These are phyloP conservation scores for Lucifuga dentata DNA, from an alignment of 2,113 vertebrate genomes.

Conservation along the genomic window DNA sequence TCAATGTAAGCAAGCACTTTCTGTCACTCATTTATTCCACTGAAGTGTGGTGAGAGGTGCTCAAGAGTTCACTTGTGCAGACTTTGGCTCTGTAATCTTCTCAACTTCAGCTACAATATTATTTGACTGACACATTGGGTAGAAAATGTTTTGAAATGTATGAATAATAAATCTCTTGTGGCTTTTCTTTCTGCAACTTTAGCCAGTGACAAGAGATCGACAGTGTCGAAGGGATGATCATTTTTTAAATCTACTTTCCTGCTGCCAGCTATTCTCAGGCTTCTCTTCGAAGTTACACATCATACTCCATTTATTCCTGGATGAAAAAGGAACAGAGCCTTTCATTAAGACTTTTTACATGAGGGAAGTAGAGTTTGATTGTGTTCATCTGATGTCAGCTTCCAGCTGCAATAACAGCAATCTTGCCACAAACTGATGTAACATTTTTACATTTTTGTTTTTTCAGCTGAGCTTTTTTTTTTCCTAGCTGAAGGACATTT, in stretches of 20 bases:
- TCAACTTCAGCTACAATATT: conserved; percentile 1
- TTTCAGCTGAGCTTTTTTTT: conserved; percentile 3
- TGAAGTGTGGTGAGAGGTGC: conserved; percentile 17
- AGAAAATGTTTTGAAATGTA: neutral
- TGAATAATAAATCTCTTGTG: conserved; percentile 15
- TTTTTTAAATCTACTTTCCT: conserved; percentile 51
- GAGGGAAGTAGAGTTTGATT: conserved; percentile 27
- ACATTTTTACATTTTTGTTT: conserved; percentile 36
- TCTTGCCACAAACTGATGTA: conserved; percentile 56
- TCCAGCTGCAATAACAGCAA: conserved; percentile 50
- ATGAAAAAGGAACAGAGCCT: conserved; percentile 40
- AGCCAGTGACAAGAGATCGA: conserved; percentile 9
- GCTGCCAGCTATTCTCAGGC: conserved; percentile 17
- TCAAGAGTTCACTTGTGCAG: conserved; percentile 17
- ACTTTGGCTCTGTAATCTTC: conserved; percentile 11
- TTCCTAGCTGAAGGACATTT: conserved; percentile 4
- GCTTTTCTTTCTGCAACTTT: neutral
- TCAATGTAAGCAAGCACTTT: conserved; percentile 22
- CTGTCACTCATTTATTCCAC: conserved; percentile 10
- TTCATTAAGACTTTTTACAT: conserved; percentile 56
- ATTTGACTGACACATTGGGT: no score
- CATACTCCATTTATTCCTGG: conserved; percentile 45
- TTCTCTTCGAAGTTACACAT: conserved; percentile 49
- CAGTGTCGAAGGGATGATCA: conserved; percentile 22
- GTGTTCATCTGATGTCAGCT: conserved; percentile 62